phyloP scores from a whole-genome alignment of 2,113 vertebrate species.

The Clinocottus analis region DNA sequence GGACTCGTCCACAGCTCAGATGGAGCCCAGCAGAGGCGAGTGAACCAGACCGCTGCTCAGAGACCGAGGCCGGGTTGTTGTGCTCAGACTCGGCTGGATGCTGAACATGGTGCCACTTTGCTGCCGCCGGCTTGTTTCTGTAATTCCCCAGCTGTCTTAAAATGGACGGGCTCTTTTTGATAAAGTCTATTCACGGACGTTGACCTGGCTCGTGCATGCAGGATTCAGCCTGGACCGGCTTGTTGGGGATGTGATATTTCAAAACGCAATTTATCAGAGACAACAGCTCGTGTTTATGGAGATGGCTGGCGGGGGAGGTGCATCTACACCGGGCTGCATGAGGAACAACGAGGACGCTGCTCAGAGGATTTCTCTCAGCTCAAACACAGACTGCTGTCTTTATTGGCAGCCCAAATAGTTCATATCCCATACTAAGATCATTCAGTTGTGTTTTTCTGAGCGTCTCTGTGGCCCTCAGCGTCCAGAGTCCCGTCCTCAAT shows the following conservation, averaged over 20 bases:
- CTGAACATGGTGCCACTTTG: constrained; percentile 60
- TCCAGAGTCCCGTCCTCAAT: constrained; percentile 18
- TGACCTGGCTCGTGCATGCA: constrained; percentile 60
- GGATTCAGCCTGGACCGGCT: constrained; percentile 64
- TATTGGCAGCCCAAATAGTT: constrained; percentile 49
- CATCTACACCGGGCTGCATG: constrained; percentile 56
- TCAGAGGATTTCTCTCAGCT: constrained; percentile 64
- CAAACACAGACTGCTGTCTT: constrained; percentile 46
- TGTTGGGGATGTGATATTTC: constrained; percentile 70
- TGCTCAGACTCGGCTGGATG: constrained; percentile 57
- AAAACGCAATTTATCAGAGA: constrained; percentile 32
- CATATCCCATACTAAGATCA: constrained; percentile 19
- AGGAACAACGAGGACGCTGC: constrained; percentile 66
- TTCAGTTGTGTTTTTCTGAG: constrained; percentile 25
- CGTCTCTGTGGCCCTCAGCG: constrained; percentile 5
- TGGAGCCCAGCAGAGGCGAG: constrained; percentile 54
- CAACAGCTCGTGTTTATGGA: constrained; percentile 49
- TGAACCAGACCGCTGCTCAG: constrained; percentile 63
- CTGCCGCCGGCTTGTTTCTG: constrained; percentile 42
- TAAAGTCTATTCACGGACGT: constrained; percentile 56
- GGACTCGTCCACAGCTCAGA: constrained; percentile 45
- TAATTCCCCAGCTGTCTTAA: constrained; percentile 63
- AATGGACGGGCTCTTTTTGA: constrained; percentile 67
- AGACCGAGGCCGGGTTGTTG: constrained; percentile 62
- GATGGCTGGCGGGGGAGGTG: constrained; percentile 71